phyloP scores from a whole-genome alignment of 2,888 invertebrate species.

The Hypomecis punctinalis region DNA sequence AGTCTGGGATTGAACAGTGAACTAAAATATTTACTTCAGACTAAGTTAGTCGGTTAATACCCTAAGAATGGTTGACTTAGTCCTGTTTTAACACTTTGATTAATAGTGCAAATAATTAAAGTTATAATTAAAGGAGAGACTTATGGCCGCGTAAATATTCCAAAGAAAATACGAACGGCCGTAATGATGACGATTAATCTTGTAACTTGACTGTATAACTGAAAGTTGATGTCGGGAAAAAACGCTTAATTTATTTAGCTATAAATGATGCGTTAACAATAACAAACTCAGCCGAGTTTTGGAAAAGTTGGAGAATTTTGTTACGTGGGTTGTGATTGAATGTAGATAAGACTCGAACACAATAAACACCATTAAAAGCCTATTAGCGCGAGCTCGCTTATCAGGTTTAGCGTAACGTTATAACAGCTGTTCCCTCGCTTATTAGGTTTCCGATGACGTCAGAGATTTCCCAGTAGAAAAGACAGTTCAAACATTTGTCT shows the following conservation, averaged over 20 bases:
- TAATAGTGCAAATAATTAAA: constrained; percentile 15
- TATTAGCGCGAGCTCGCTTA: constrained; percentile 15
- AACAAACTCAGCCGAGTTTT: neutral
- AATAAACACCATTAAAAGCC: constrained; percentile 27
- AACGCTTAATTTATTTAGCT: constrained; percentile 14
- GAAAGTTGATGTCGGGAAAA: constrained; percentile 11
- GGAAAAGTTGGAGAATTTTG: neutral
- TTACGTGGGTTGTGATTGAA: constrained; percentile 2
- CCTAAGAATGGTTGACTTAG: neutral
- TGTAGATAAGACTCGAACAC: constrained; percentile 13
- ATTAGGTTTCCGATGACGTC: constrained; percentile 5
- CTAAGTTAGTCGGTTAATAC: neutral
- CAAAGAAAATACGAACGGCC: constrained; percentile 16
- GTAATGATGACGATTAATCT: constrained; percentile 33
- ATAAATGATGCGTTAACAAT: constrained; percentile 6
- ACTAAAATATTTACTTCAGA: constrained; percentile 7
- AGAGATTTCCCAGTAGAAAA: constrained; percentile 6
- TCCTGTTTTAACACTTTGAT: constrained; percentile 3
- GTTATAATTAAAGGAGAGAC: constrained; percentile 15
- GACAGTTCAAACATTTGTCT: constrained; percentile 22
- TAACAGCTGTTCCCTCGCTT: constrained; percentile 17
- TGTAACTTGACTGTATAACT: constrained; percentile 25
- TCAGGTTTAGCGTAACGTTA: constrained; percentile 13
- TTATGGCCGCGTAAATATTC: constrained; percentile 19
- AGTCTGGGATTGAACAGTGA: neutral